Base-by-base conservation (phyloP, 1,140 invertebrate species). In the Papilio helenus region DNA sequence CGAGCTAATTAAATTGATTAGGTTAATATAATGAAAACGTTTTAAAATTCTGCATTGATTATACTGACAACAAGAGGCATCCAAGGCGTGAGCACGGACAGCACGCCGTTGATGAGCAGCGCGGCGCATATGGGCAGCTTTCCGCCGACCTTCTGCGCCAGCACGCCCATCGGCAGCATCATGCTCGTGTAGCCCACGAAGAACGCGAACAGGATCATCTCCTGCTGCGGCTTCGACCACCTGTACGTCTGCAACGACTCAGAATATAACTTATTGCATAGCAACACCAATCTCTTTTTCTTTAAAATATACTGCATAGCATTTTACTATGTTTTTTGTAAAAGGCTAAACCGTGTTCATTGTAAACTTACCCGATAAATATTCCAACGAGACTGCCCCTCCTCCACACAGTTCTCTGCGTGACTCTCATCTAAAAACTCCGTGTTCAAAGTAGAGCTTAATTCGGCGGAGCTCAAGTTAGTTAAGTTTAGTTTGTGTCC, bases 181-280 rank as follows among this genome's bases (percentile, higher is more conserved):
- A 95, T 95, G 0, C 71, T 61, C 0, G 87, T 90, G 42, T 90
- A 91, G 0, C 90, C 89, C 23, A 88, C 83, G 81, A 96, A 97
- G 83, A 97, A 97, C 1, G 96, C 95, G 51, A 96, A 96, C 12
- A 97, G 81, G 23, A 96, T 95, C 79, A 95, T 89, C 42, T 95
- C 96, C 88, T 96, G 95, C 3, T 93, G 94, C 23, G 93, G 88
- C 80, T 95, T 95, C 78, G 91, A 87, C 96, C 96, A 97, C 23
- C 94, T 84, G 86, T 96, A 96, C 12, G 83, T 89, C 91, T 93
- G 78, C 78, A 88, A 89, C 20, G 10, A 44, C 18, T 23, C 16
- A 1, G 10, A 34, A n/a, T 9, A 3, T 68, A 3, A n/a, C 29
- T 34, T 34, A 29, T 29, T 68, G 65, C 4, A 29, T 26, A 39